Base-by-base conservation (phyloP, 2,888 invertebrate genomes). In the Sphecodes monilicornis region DNA sequence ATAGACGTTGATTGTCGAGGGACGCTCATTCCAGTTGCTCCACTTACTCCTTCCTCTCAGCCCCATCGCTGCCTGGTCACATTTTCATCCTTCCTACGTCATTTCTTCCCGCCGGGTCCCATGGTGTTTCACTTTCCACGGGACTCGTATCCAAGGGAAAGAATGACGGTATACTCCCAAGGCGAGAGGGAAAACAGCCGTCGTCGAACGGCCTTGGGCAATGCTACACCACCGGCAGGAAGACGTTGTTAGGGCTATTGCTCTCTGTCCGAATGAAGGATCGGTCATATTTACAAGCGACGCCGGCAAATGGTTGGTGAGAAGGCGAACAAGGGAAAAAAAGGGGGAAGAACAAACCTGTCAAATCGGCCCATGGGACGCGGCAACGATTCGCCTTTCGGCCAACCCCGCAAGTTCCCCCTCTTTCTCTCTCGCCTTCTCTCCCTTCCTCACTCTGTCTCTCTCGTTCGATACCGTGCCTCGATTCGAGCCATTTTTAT, bases 221-320 rank as follows among this genome's bases (percentile, higher is more conserved):
- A 74, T 69, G 74, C 76, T 70, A 86, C 70, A 69, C 60, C 64
- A 64, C 43, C 87, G 86, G 86, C 81, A 88, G 89, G 89, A 92
- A 92, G 92, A 92, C 92, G 92, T 93, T 93, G 93, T 93, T 91
- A 92, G 93, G 88, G 91, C 94, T 91, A 93, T 93, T 92, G 92
- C 90, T 93, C 92, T 93, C 91, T 92, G 92, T 91, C 92, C 89
- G 89, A 89, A 93, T 92, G 92, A 93, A 93, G 92, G 89, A 93
- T 92, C 91, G 93, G 92, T 92, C 93, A 93, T 93, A 93, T 94
- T 93, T 93, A 93, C 93, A 91, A 92, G 90, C 90, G 92, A 92
- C 92, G 89, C 86, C 87, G 76, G 92, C 90, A 91, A 91, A 91
- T 92, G 92, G 90, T 88, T 88, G 86, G 80, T 85, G 86, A 81